Conservation (phyloP, 1,140 invertebrate genomes). For the Cheumatopsyche charites region DNA sequence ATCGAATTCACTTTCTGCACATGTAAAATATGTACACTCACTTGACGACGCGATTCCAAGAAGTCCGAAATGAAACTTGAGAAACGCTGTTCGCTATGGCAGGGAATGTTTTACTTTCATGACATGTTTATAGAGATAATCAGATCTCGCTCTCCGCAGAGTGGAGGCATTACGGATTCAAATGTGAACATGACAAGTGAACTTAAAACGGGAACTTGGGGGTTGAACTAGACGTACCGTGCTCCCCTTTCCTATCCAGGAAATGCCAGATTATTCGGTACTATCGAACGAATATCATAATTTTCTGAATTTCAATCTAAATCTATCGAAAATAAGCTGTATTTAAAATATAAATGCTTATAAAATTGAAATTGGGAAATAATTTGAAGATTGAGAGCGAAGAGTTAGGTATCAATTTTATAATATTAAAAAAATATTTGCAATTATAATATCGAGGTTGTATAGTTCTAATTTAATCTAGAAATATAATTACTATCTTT, state of each 20-base stretch:
- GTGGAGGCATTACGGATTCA: constrained; percentile 42
- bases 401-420: no score
- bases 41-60: neutral
- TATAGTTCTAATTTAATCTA: no score
- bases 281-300: neutral
- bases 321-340: no score
- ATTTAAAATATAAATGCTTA: no score
- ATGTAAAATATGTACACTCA: no score
- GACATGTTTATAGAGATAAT: constrained; percentile 45
- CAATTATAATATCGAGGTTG: no score
- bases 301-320: neutral
- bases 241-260: neutral
- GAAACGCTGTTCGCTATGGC: constrained; percentile 21
- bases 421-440: no score
- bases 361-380: no score
- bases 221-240: neutral
- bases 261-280: neutral
- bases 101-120: constrained; percentile 42
- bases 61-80: constrained; percentile 34
- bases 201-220: constrained; percentile 26
- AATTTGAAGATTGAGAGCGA: no score
- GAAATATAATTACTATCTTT: no score
- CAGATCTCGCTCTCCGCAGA: constrained; percentile 35
- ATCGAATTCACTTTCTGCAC: no score
- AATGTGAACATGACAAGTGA: constrained; percentile 43